phyloP scores from a whole-genome alignment of 2,888 invertebrate species.

The Brassicogethes aeneus region DNA sequence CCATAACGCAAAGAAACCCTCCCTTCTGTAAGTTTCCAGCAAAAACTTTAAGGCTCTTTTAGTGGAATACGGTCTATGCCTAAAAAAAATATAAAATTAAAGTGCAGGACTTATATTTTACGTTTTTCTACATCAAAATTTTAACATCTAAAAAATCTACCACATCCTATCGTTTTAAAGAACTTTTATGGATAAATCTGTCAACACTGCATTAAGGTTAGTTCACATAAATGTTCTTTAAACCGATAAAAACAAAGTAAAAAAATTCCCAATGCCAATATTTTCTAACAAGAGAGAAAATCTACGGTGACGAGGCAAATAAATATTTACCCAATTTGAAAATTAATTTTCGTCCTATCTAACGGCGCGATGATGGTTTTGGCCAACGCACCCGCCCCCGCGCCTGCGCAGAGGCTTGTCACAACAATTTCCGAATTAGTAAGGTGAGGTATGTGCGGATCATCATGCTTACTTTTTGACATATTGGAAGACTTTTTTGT shows the following conservation, averaged over 20 bases:
- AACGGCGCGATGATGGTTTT: conserved; percentile 96
- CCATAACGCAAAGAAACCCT: conserved; percentile 85
- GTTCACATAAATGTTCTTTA: no score
- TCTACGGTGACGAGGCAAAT: background rate
- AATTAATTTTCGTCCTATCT: conserved; percentile 97
- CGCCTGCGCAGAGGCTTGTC: conserved; percentile 85
- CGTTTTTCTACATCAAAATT: no score
- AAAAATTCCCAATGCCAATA: no score
- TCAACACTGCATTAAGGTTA: no score
- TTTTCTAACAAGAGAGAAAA: no score
- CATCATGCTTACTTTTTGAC: conserved; percentile 20
- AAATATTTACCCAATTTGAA: conserved; percentile 67
- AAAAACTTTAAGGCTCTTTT: conserved; percentile 63
- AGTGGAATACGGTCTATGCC: conserved; percentile 62
- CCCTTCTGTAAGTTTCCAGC: conserved; percentile 55
- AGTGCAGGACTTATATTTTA: no score
- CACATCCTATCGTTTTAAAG: no score
- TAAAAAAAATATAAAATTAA: conserved; percentile 29
- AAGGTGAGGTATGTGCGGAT: conserved; percentile 25
- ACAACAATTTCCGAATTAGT: conserved; percentile 54
- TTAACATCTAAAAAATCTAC: no score
- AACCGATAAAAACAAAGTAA: no score
- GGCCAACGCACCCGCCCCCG: conserved; percentile 87
- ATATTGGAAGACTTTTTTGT: conserved; percentile 19
- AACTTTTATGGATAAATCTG: no score